These are phyloP conservation scores for Araneus ventricosus DNA, from an alignment of 1,140 invertebrate species.

Conservation along the genomic window DNA sequence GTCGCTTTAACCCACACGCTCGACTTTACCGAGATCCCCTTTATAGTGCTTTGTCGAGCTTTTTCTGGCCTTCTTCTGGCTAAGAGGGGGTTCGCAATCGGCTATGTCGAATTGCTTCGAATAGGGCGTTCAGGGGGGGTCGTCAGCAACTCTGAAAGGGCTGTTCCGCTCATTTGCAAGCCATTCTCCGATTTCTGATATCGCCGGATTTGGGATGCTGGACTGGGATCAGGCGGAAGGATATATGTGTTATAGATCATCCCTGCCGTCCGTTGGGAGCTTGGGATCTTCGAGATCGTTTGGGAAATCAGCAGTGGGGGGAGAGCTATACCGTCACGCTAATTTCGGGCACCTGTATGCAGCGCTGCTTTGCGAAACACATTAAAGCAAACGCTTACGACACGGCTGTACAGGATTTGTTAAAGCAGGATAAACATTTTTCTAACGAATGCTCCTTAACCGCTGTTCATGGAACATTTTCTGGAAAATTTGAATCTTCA, in stretches of 20 bases:
- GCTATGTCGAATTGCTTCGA: conserved; percentile 69
- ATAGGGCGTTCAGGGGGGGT: conserved; percentile 51
- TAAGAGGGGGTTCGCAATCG: conserved; percentile 65
- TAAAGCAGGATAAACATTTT: conserved; percentile 66
- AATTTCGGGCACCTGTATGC: conserved; percentile 69
- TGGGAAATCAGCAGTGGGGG: conserved; percentile 52
- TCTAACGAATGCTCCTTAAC: conserved; percentile 41
- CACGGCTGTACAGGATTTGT: conserved; percentile 65
- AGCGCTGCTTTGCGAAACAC: conserved; percentile 51
- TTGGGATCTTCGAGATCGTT: conserved; percentile 50
- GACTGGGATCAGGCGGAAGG: conserved; percentile 48
- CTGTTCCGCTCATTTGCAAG: conserved; percentile 69
- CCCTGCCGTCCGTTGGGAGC: conserved; percentile 63
- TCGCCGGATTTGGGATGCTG: conserved; percentile 63
- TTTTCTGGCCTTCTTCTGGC: conserved; percentile 63
- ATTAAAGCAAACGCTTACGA: conserved; percentile 61
- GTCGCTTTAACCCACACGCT: conserved; percentile 62
- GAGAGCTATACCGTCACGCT: conserved; percentile 54
- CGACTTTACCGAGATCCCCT: conserved; percentile 54
- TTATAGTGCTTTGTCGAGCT: conserved; percentile 70
- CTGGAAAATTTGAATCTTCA: conserved; percentile 35
- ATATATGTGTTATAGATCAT: conserved; percentile 69
- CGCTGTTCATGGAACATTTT: conserved; percentile 57
- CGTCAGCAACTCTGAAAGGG: conserved; percentile 49
- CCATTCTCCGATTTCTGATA: conserved; percentile 67